Conservation (phyloP, 2,797 vertebrate genomes). For the Propithecus perrieri region DNA sequence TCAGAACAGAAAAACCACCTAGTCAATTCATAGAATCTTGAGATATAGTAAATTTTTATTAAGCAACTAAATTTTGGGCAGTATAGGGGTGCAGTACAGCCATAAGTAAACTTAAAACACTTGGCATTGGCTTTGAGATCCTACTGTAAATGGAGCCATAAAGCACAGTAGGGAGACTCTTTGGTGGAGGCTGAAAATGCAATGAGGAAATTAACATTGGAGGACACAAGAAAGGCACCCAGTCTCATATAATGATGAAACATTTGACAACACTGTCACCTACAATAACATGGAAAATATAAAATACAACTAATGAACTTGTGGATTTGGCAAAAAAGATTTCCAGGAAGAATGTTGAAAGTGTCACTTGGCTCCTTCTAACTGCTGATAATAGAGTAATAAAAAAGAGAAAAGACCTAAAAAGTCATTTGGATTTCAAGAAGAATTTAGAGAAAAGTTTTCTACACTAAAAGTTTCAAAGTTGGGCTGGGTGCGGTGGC, state of each 20-base stretch:
- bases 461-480: constrained; percentile 43
- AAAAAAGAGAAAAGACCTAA: neutral
- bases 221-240: neutral
- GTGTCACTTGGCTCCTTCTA: neutral
- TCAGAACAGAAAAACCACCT: neutral
- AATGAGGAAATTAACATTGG: neutral
- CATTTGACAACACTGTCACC: neutral
- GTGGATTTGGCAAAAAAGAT: neutral
- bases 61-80: neutral
- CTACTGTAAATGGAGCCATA: neutral
- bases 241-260: neutral
- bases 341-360: neutral
- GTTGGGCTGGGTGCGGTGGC: neutral
- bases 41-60: neutral
- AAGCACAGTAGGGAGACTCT: neutral
- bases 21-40: neutral
- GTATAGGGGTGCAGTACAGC: neutral
- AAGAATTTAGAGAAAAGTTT: constrained; percentile 20
- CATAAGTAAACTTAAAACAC: neutral
- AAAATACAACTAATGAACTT: neutral
- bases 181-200: neutral
- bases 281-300: neutral
- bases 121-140: neutral
- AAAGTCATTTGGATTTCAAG: constrained; percentile 49
- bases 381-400: neutral